phyloP scores from a whole-genome alignment of 2,797 vertebrate species.

The Cetoscarus ocellatus region DNA sequence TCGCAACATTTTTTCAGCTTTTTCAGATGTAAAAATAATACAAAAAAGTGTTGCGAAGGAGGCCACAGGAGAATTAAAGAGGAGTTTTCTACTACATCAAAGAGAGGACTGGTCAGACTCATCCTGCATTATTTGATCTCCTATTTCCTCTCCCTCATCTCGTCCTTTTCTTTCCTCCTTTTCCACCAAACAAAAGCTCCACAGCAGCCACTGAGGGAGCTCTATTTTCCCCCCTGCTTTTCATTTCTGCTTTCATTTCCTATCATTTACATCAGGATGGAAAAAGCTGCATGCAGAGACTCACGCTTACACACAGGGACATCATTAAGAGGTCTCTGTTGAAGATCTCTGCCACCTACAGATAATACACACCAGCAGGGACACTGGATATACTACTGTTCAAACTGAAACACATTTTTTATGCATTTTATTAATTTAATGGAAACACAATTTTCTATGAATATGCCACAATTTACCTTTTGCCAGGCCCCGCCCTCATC shows the following conservation, averaged over 20 bases:
- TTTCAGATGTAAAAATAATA: slow-evolving; percentile 7
- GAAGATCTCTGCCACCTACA: background rate
- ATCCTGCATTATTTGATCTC: slow-evolving; percentile 16
- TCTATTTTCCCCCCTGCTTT: slow-evolving; percentile 19
- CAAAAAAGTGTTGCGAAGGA: background rate
- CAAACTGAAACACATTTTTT: background rate
- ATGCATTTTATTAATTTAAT: background rate
- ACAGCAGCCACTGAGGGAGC: background rate
- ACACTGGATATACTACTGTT: background rate
- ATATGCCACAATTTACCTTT: too few relatives aligned
- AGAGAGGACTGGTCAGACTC: slow-evolving; percentile 15
- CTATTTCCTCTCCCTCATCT: slow-evolving; percentile 9
- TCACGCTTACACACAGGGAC: slow-evolving; percentile 5
- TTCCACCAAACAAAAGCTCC: slow-evolving; percentile 17
- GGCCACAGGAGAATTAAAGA: slow-evolving; percentile 8
- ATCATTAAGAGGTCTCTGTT: slow-evolving; percentile 43
- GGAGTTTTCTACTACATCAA: slow-evolving; percentile 40
- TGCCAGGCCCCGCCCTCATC: too few relatives aligned
- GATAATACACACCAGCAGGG: slow-evolving; percentile 10
- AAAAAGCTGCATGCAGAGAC: slow-evolving; percentile 5
- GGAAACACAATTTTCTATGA: background rate
- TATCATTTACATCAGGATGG: slow-evolving; percentile 1
- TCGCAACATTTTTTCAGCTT: background rate
- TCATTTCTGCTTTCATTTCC: slow-evolving; percentile 19
- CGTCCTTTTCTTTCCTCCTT: background rate